Evolutionary conservation across 1,140 invertebrate species (phyloP).

Genomic region (Bombus pyrosoma): DNA sequence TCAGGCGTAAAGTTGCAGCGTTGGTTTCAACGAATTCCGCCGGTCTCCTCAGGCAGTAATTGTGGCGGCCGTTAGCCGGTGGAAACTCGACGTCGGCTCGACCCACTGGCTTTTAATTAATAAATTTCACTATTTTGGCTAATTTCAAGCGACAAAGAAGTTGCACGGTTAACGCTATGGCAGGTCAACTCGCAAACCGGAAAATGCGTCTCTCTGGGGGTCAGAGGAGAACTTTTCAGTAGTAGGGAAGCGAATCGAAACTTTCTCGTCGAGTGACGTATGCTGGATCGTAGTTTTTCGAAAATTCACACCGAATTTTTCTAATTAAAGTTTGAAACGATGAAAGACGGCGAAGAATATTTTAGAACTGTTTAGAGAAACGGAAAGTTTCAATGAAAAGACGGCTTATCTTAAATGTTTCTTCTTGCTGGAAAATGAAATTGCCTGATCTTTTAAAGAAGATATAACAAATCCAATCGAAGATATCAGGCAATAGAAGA

Average conservation of each 20-base stretch:
- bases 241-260: not conserved
- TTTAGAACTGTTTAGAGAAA: not conserved
- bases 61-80: not conserved
- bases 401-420: not conserved
- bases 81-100: no score
- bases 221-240: not conserved
- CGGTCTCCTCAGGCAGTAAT: not conserved
- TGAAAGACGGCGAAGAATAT: not conserved
- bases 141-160: slow-evolving; percentile 17
- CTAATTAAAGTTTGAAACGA: not conserved
- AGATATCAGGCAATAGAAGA: not conserved
- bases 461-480: not conserved
- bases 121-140: slow-evolving; percentile 3
- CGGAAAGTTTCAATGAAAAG: not conserved
- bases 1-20: not conserved
- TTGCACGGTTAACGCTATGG: not conserved
- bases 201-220: slow-evolving; percentile 18
- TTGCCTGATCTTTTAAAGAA: not conserved
- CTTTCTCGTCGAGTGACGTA: not conserved
- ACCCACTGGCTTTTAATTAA: slow-evolving; percentile 3
- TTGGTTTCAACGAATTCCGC: not conserved
- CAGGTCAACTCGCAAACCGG: not conserved
- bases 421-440: not conserved
- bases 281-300: slow-evolving; percentile 2
- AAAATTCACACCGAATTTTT: not conserved